Evolutionary conservation across 92 coral and sea anemone genomes (phyloP).

Genomic region (Epizoanthus scotinus): DNA sequence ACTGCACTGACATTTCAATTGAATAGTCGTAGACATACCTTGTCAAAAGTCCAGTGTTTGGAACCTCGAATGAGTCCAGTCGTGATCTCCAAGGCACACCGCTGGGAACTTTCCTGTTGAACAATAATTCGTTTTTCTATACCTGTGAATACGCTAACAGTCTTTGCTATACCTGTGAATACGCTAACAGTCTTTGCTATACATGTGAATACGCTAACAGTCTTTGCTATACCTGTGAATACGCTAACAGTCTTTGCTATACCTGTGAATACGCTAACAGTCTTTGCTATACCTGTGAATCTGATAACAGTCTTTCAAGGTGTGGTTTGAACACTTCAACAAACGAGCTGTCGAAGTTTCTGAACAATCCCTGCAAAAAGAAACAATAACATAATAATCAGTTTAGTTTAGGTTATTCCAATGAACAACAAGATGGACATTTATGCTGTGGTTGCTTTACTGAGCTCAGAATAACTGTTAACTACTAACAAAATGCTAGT

Average conservation of each 20-base stretch:
- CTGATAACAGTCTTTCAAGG: conserved; percentile 80
- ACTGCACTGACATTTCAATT: not conserved
- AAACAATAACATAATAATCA: not conserved
- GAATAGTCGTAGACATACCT: conserved; percentile 44
- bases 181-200: conserved; percentile 65
- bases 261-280: not conserved
- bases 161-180: conserved; percentile 62
- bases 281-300: conserved; percentile 63
- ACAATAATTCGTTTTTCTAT: not conserved
- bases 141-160: not conserved
- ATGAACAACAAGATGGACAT: not conserved
- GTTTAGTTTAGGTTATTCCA: not conserved
- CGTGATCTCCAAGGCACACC: conserved; percentile 91
- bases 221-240: conserved; percentile 72
- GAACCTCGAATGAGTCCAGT: conserved; percentile 93
- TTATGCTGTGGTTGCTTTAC: not conserved
- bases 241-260: conserved; percentile 59
- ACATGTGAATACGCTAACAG: conserved; percentile 83
- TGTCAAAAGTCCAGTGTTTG: conserved; percentile 93
- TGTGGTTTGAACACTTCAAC: conserved; percentile 82
- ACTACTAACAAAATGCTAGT: no score
- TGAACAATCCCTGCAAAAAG: conserved; percentile 80
- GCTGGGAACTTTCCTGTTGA: conserved; percentile 87
- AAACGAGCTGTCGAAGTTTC: conserved; percentile 88
- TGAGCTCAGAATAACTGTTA: no score